phyloP scores from a whole-genome alignment of 2,113 vertebrate genomes.

The Festucalex cinctus region DNA sequence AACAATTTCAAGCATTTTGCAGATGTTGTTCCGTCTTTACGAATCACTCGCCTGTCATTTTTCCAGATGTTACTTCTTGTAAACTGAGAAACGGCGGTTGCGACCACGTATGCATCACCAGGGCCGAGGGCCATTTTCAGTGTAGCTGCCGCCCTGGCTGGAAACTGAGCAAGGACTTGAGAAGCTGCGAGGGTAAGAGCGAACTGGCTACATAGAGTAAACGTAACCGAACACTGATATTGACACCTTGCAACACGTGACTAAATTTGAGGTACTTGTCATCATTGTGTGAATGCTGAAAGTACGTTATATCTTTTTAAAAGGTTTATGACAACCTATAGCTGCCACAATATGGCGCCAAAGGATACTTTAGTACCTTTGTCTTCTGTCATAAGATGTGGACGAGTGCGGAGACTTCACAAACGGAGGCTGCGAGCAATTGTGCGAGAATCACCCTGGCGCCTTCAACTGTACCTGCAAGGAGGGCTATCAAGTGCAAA shows the following conservation, averaged over 20 bases:
- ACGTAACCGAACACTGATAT: no score
- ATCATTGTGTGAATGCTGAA: no score
- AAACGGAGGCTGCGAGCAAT: constrained; percentile 76
- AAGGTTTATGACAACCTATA: no score
- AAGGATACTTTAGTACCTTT: not conserved
- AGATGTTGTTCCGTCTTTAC: not conserved
- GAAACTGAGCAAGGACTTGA: constrained; percentile 57
- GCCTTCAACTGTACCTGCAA: constrained; percentile 73
- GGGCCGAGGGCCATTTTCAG: constrained; percentile 54
- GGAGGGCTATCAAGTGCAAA: constrained; percentile 57
- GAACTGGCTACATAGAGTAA: not conserved
- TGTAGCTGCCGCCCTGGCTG: constrained; percentile 74
- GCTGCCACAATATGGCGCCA: not conserved
- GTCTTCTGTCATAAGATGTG: constrained; percentile 58
- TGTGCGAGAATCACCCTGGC: constrained; percentile 70
- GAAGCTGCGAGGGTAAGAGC: constrained; percentile 66
- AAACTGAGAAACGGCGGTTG: constrained; percentile 74
- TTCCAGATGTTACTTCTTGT: constrained; percentile 71
- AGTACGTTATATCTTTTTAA: no score
- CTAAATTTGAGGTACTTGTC: not conserved
- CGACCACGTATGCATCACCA: constrained; percentile 61
- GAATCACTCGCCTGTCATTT: not conserved
- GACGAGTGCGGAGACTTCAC: constrained; percentile 75
- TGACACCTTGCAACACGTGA: no score
- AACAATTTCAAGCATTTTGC: not conserved